Percentiles rank a stretch among this genome's conserved stretches.
Evolutionary conservation across 2,113 vertebrate species (phyloP).

Genomic region (Charadrius vociferus): DNA sequence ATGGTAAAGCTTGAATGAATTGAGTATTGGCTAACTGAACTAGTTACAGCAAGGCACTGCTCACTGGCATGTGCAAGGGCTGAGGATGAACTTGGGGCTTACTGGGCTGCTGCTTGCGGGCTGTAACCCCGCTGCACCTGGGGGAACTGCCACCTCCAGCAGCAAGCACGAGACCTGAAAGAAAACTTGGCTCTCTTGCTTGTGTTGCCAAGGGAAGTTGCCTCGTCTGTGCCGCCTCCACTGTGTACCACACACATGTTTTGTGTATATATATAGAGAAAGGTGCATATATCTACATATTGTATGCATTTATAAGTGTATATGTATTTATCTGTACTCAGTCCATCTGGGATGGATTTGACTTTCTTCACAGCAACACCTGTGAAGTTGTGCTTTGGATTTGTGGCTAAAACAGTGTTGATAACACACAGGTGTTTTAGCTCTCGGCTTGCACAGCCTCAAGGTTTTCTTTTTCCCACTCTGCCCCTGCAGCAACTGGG

Average conservation of each 20-base stretch:
- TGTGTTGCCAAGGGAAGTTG: neutral
- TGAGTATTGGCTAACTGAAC: neutral
- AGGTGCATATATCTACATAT: neutral
- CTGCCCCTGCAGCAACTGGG: neutral
- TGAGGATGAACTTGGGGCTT: neutral
- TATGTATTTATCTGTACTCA: neutral
- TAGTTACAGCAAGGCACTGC: neutral
- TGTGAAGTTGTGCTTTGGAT: neutral
- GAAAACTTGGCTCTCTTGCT: neutral
- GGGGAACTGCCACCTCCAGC: neutral
- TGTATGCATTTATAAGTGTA: neutral
- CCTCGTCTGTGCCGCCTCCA: accelerated
- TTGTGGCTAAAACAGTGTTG: neutral
- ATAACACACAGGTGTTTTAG: neutral
- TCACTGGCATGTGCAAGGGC: neutral
- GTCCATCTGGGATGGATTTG: neutral
- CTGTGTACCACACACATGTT: neutral
- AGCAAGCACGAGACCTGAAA: neutral
- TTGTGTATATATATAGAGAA: neutral
- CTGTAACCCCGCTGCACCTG: neutral
- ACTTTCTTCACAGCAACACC: neutral
- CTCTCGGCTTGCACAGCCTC: neutral
- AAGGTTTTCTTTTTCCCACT: neutral
- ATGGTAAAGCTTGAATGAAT: neutral
- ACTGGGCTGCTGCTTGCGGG: neutral